Conservation (phyloP, 2,113 vertebrate species). For the Phoxinus phoxinus region DNA sequence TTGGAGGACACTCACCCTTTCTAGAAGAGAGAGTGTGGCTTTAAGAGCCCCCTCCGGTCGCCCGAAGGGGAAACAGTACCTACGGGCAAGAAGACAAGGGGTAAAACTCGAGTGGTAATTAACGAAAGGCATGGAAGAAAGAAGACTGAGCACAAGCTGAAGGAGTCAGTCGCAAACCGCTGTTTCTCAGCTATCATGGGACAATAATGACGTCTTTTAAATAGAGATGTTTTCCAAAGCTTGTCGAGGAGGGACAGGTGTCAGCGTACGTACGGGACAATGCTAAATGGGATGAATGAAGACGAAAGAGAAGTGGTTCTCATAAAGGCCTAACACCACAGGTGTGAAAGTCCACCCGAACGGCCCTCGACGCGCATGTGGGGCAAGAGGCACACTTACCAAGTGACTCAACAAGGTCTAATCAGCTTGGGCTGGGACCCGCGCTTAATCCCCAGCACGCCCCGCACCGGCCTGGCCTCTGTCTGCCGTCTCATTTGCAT, state of each 20-base stretch:
- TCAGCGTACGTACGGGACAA: slow-evolving; percentile 10
- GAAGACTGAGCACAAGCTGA: neutral
- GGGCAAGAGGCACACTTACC: slow-evolving; percentile 51
- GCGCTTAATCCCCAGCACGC: slow-evolving; percentile 71
- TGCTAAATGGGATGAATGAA: slow-evolving; percentile 28
- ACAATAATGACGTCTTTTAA: slow-evolving; percentile 40
- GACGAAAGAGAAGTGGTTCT: slow-evolving; percentile 47
- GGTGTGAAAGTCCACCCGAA: slow-evolving; percentile 39
- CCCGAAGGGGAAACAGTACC: slow-evolving; percentile 98
- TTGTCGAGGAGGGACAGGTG: slow-evolving; percentile 48
- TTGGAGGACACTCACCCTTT: slow-evolving; percentile 84
- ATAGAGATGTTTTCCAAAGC: slow-evolving; percentile 42
- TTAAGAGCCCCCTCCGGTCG: slow-evolving; percentile 97
- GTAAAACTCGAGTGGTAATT: slow-evolving; percentile 57
- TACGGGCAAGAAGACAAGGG: slow-evolving; percentile 68
- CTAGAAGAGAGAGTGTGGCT: slow-evolving; percentile 95
- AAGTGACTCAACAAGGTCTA: slow-evolving; percentile 58
- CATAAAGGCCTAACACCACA: slow-evolving; percentile 33
- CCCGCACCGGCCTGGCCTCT: slow-evolving; percentile 38
- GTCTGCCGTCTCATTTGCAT: slow-evolving; percentile 70
- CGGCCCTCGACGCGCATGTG: neutral
- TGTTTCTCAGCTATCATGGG: slow-evolving; percentile 43
- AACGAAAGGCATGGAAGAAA: neutral
- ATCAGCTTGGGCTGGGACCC: slow-evolving; percentile 64
- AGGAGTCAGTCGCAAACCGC: neutral